These are phyloP conservation scores for Lepidochrysops patricia DNA, from an alignment of 2,888 invertebrate species.

Conservation along the genomic window DNA sequence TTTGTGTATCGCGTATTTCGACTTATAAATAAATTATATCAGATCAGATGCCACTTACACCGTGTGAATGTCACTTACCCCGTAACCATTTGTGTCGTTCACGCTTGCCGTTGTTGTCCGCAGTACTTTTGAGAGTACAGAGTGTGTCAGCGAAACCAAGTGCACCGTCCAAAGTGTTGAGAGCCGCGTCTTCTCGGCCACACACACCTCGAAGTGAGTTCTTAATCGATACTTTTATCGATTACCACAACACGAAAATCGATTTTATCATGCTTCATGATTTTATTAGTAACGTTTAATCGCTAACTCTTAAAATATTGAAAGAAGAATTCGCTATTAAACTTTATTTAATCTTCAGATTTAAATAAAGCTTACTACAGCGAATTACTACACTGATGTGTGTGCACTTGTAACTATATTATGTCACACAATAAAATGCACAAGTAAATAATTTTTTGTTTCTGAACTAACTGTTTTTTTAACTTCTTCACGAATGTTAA, in stretches of 20 bases:
- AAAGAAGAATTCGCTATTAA: not conserved
- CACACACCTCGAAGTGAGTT: slow-evolving; percentile 68
- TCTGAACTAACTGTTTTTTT: not conserved
- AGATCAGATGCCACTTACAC: slow-evolving; percentile 17
- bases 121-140: slow-evolving; percentile 73
- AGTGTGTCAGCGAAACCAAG: slow-evolving; percentile 64
- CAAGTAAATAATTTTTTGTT: not conserved
- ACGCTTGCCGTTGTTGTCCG: slow-evolving; percentile 64
- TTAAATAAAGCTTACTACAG: too few relatives aligned
- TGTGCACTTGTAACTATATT: not conserved
- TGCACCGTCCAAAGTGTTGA: slow-evolving; percentile 67
- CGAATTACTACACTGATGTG: too few relatives aligned
- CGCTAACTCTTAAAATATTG: not conserved
- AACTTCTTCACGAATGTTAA: not conserved
- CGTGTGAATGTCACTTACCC: slow-evolving; percentile 11
- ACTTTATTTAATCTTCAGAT: too few relatives aligned
- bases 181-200: slow-evolving; percentile 66
- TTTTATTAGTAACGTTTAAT: not conserved
- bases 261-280: not conserved
- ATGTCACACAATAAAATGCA: not conserved
- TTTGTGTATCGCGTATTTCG: not conserved
- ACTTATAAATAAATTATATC: not conserved
- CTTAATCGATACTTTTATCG: not conserved
- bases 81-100: slow-evolving; percentile 28
- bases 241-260: not conserved